Base-by-base conservation (phyloP, 2,113 vertebrate species). In the Centropus bengalensis region DNA sequence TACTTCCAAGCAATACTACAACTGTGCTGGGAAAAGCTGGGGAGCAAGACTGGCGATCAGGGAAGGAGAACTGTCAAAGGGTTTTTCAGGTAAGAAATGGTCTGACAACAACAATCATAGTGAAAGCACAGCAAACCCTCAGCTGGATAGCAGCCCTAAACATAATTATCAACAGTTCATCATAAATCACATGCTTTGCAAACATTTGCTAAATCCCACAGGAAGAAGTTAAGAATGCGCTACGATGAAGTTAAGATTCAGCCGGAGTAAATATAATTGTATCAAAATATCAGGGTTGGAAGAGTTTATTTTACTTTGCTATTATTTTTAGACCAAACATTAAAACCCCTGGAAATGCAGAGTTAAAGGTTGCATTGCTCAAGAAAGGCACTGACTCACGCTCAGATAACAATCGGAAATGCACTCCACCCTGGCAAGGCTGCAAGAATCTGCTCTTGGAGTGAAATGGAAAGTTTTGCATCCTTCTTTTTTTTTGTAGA, bases 241-340 rank as follows among this genome's bases (percentile, higher is more conserved):
- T 68, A 28, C 62, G 94, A 78, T 79, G 86, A 66, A 77, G 44
- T 90, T 91, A 58, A 88, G 91, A 81, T 91, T 96, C 89, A 91
- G 67, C 75, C 91, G 71, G 47, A 89, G 82, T 91, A 93, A 94
- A 93, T 88, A 88, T 44, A 93, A 83, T 28, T 59, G 45, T 91
- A 94, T 89, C 42, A 89, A 94, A 96, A 95, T 93, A 89, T 55
- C 75, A 86, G 76, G 30, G 64, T 44, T 80, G 47, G 52, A 90
- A 81, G 19, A 75, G 86, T 94, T 95, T 94, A 78, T 94, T 96
- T 96, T 91, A 56, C 90, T 96, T 93, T 93, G 63, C 68, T 88
- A 82, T 93, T 94, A 91, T 96, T 97, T 97, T 95, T 90, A 96
- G 93, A 88, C 36, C 36, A 91, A 94, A 83, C 82, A 77, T 84